A percentile compares a stretch with the other conserved stretches of the same genome.
These are phyloP conservation scores for Leptura quadrifasciata DNA, from an alignment of 2,888 invertebrate species.

Conservation along the genomic window DNA sequence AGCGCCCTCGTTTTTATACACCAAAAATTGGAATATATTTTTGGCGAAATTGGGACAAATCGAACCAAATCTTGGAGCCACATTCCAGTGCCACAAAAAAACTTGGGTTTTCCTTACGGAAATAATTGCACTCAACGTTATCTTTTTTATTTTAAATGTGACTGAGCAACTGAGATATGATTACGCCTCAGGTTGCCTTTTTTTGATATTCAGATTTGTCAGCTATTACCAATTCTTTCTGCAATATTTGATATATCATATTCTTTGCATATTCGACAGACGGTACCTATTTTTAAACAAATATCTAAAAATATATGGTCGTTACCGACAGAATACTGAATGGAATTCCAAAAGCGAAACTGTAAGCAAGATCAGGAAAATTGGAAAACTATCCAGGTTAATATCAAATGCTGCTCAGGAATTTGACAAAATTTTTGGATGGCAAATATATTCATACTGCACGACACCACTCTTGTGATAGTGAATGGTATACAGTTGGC, in stretches of 20 bases:
- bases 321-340: background rate
- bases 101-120: background rate
- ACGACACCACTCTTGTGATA: background rate
- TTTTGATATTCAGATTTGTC: background rate
- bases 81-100: background rate
- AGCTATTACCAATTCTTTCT: background rate
- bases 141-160: background rate
- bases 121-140: background rate
- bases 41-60: background rate
- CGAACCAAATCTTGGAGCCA: background rate
- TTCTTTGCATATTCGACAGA: background rate
- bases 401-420: background rate
- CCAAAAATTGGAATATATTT: background rate
- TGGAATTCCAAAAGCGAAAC: background rate
- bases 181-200: background rate
- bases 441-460: background rate
- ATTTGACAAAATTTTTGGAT: background rate
- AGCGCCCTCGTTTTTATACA: background rate
- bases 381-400: background rate
- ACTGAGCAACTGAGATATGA: background rate
- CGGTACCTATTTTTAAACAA: background rate
- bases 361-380: background rate
- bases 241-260: background rate
- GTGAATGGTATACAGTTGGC: background rate
- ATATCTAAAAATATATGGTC: background rate